Evolutionary conservation across 2,888 invertebrate genomes (phyloP), one percentile per base, ranked within the genome.

Genomic region (Malthinus seriepunctatus): DNA sequence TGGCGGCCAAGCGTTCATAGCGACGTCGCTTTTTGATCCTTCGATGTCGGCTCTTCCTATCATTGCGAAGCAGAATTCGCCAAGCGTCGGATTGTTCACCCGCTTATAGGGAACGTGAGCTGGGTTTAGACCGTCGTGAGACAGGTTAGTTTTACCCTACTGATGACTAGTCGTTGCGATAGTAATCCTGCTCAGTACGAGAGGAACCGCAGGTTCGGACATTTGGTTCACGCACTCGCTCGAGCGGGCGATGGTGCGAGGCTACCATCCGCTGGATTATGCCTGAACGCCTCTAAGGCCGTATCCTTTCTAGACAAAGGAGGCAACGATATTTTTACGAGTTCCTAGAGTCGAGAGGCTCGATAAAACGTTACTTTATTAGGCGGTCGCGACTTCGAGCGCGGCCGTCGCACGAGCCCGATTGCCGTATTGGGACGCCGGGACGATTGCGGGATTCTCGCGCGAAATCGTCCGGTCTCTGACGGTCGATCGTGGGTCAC

Each of bases 1-100:
- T 81, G 81, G 84, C 61, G 47, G 61, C 61, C 59, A 64, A 62
- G 84, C 83, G 83, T 80, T 80, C 83, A 78, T 82, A 85, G 83
- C 83, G 83, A 86, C 84, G 83, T 84, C 79, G 84, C 84, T 84
- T 85, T 85, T 86, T 85, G 84, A 85, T 86, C 83, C 81, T 84
- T 88, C 85, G 85, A 86, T 86, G 83, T 87, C 86, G 85, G 85
- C 85, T 87, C 85, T 86, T 86, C 85, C 85, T 87, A 86, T 86
- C 85, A 86, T 87, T 85, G 84, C 80, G 85, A 86, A 85, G 86
- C 86, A 83, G 83, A 86, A 86, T 83, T 86, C 82, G 79, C 83
- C 81, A 86, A 86, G 86, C 81, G 85, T 86, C 81, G 85, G 85
- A 86, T 87, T 87, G 85, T 86, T 87, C 69, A 71, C 68, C 69